Conservation (phyloP, 2,888 invertebrate species). For the Yponomeuta plumbellus region DNA sequence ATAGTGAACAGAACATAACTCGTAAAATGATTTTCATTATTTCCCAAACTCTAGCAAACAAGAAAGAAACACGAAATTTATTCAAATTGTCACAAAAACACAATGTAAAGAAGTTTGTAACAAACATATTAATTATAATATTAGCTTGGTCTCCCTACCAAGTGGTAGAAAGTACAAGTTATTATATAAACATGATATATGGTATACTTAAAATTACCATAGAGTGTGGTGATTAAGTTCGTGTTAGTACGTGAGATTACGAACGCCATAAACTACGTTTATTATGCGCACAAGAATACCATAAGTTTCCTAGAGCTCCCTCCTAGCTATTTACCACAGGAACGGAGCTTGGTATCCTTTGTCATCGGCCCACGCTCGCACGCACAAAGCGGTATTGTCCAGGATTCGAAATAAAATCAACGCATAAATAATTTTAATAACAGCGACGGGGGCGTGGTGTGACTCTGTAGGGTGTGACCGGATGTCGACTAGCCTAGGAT, state of each 20-base stretch:
- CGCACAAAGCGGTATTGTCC: conserved; percentile 40
- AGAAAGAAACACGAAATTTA: too few species aligned
- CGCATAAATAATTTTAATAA: conserved; percentile 39
- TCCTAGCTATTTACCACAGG: neutral
- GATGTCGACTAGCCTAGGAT: conserved; percentile 33
- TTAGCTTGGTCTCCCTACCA: too few species aligned
- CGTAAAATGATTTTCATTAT: conserved; percentile 30
- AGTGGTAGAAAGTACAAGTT: too few species aligned
- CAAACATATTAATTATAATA: too few species aligned
- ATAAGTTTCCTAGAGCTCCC: neutral
- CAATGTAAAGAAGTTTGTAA: too few species aligned
- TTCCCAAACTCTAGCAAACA: conserved; percentile 4
- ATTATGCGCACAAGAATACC: neutral
- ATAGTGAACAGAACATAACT: too few species aligned
- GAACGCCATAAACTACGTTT: neutral
- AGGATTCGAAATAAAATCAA: conserved; percentile 35
- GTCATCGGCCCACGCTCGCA: conserved; percentile 32
- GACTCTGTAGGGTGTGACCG: conserved; percentile 40
- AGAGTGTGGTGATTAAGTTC: too few species aligned
- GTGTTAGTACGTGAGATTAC: neutral
- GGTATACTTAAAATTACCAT: too few species aligned
- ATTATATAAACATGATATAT: too few species aligned
- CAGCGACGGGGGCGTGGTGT: conserved; percentile 33
- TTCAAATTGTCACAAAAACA: too few species aligned
- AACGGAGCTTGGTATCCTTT: conserved; percentile 20